Percentiles rank a stretch among this genome's conserved stretches.
Conservation (phyloP, 2,113 vertebrate genomes). For the Anser cygnoides region DNA sequence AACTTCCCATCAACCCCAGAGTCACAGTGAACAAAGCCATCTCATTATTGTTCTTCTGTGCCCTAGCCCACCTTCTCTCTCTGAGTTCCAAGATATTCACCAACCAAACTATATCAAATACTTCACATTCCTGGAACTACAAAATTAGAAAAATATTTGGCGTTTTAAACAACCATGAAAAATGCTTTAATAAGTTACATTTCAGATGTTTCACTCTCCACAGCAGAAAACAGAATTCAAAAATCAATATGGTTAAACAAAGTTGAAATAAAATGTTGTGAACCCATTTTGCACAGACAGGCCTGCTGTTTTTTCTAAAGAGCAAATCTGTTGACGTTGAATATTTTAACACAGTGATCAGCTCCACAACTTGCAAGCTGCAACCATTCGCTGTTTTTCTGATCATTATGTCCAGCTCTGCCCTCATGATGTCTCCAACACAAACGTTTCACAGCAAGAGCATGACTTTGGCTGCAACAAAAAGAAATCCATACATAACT, state of each 20-base stretch:
- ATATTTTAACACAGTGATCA: slow-evolving; percentile 93
- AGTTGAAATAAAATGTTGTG: not conserved
- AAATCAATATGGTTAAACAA: not conserved
- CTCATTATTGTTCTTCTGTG: not conserved
- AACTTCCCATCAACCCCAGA: not conserved
- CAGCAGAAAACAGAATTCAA: not conserved
- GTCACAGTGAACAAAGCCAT: not conserved
- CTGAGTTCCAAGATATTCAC: not conserved
- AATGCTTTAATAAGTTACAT: slow-evolving; percentile 46
- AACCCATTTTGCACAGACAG: not conserved
- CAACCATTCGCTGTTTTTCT: slow-evolving; percentile 80
- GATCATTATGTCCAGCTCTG: slow-evolving; percentile 73
- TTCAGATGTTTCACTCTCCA: not conserved
- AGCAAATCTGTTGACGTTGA: slow-evolving; percentile 81
- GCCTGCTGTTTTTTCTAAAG: slow-evolving; percentile 48
- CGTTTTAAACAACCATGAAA: not conserved
- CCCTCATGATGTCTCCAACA: slow-evolving; percentile 86
- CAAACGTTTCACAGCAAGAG: slow-evolving; percentile 88
- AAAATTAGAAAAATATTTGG: slow-evolving; percentile 5
- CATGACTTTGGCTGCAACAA: slow-evolving; percentile 88
- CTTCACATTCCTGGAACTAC: not conserved
- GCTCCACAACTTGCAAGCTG: slow-evolving; percentile 91
- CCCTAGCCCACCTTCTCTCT: not conserved
- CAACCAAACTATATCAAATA: not conserved
- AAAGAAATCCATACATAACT: slow-evolving; percentile 45